Percentiles rank a stretch among this genome's conserved stretches.
phyloP scores from a whole-genome alignment of 1,140 invertebrate species.

The Cyphomyrmex costatus region DNA sequence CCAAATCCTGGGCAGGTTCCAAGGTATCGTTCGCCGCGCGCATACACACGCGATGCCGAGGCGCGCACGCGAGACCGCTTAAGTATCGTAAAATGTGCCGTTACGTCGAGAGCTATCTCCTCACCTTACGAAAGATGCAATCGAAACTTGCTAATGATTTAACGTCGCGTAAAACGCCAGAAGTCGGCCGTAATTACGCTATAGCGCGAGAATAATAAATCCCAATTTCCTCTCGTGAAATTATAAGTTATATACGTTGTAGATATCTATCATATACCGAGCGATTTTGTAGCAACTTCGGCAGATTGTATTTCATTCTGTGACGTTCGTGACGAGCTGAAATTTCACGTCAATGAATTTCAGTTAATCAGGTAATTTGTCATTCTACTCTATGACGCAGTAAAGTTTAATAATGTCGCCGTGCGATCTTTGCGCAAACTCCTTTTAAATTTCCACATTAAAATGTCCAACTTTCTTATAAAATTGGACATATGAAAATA shows the following conservation, averaged over 20 bases:
- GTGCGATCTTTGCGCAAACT: background rate
- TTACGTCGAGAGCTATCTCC: slow-evolving; percentile 16
- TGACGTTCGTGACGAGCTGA: slow-evolving; percentile 3
- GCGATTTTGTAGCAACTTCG: background rate
- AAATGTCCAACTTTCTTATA: background rate
- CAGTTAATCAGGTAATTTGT: background rate
- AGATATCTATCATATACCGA: background rate
- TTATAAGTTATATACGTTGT: background rate
- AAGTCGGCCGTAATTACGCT: slow-evolving; percentile 34
- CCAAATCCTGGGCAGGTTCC: slow-evolving; percentile 59
- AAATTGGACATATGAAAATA: background rate
- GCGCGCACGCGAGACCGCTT: slow-evolving; percentile 45
- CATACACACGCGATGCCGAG: slow-evolving; percentile 15
- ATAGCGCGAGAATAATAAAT: slow-evolving; percentile 28
- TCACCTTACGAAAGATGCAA: slow-evolving; percentile 13
- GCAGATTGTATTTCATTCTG: slow-evolving; percentile 1
- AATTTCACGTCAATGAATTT: slow-evolving; percentile 31
- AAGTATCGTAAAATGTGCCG: slow-evolving; percentile 50
- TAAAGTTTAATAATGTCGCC: background rate
- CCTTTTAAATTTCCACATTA: background rate
- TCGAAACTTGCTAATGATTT: slow-evolving; percentile 31
- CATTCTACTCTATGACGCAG: background rate
- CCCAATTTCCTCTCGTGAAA: background rate
- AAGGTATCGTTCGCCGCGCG: slow-evolving; percentile 19
- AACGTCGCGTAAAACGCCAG: slow-evolving; percentile 32